Percentiles rank a stretch among this genome's conserved stretches.
phyloP scores from a whole-genome alignment of 2,888 invertebrate genomes.

The Trissonchulus latispiculum region DNA sequence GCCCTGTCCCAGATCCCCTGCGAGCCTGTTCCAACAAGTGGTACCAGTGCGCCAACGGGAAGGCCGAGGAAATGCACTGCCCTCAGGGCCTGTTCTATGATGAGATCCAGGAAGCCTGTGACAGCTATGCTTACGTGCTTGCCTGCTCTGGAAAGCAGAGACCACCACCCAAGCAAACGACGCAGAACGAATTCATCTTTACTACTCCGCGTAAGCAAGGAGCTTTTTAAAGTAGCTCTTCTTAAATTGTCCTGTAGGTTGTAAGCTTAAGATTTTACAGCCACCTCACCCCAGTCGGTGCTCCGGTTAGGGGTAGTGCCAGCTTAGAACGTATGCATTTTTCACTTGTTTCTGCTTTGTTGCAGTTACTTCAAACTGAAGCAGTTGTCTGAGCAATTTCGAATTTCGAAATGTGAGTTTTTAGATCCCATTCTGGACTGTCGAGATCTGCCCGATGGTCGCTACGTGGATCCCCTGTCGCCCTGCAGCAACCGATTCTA shows the following conservation, averaged over 20 bases:
- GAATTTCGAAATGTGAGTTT: neutral
- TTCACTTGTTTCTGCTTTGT: too few species aligned
- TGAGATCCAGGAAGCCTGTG: neutral
- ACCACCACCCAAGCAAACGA: neutral
- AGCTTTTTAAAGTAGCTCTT: too few species aligned
- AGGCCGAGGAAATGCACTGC: neutral
- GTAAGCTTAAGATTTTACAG: too few species aligned
- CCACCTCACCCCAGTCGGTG: too few species aligned
- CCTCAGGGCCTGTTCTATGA: neutral
- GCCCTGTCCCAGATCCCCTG: neutral
- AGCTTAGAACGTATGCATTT: too few species aligned
- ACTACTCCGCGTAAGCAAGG: too few species aligned
- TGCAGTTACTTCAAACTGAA: too few species aligned
- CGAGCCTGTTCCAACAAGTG: neutral
- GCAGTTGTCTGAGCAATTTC: too few species aligned
- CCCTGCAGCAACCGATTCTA: constrained; percentile 1
- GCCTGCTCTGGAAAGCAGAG: neutral
- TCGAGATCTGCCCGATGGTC: neutral
- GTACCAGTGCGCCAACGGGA: neutral
- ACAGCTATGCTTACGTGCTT: neutral
- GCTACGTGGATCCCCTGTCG: neutral
- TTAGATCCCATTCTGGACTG: neutral
- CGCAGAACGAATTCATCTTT: too few species aligned
- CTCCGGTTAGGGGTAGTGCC: too few species aligned
- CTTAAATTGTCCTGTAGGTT: too few species aligned